Percentiles rank a stretch among this genome's conserved stretches.
phyloP scores from a whole-genome alignment of 2,888 invertebrate genomes.

The Fragum sueziense region DNA sequence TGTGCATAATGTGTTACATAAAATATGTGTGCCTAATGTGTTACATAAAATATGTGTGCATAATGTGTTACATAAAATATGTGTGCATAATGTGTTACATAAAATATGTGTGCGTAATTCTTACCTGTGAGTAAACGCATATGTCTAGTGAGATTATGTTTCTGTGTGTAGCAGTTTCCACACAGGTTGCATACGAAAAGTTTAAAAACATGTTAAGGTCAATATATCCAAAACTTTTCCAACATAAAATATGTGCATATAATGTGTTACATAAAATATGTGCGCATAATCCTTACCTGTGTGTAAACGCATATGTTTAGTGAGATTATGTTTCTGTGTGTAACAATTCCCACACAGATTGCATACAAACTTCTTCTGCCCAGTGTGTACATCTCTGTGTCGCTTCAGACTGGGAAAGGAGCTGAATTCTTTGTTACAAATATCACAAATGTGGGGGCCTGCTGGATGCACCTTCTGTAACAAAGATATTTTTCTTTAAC shows the following conservation, averaged over 20 bases:
- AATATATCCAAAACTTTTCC: too few relatives aligned
- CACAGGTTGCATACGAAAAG: constrained; percentile 59
- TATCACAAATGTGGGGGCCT: constrained; percentile 33
- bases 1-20: too few relatives aligned
- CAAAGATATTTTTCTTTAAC: neutral
- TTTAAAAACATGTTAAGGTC: too few relatives aligned
- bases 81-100: too few relatives aligned
- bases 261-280: neutral
- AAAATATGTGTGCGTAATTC: too few relatives aligned
- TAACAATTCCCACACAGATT: constrained; percentile 56
- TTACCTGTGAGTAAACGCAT: constrained; percentile 50
- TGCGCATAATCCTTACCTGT: constrained; percentile 42
- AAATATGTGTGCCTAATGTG: too few relatives aligned
- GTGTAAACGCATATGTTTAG: constrained; percentile 54
- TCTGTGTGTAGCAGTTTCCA: constrained; percentile 57
- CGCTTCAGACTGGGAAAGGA: constrained; percentile 43
- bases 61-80: neutral
- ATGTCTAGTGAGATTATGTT: constrained; percentile 58
- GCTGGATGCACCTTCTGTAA: constrained; percentile 17
- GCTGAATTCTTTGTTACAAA: constrained; percentile 47
- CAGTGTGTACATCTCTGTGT: constrained; percentile 49
- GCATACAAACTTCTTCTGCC: constrained; percentile 50
- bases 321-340: constrained; percentile 59
- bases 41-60: neutral
- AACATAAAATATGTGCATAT: neutral